Percentiles rank a stretch among this genome's conserved stretches.
These are phyloP conservation scores for Nannobrachium achirus DNA, from an alignment of 2,113 vertebrate genomes.

Conservation along the genomic window DNA sequence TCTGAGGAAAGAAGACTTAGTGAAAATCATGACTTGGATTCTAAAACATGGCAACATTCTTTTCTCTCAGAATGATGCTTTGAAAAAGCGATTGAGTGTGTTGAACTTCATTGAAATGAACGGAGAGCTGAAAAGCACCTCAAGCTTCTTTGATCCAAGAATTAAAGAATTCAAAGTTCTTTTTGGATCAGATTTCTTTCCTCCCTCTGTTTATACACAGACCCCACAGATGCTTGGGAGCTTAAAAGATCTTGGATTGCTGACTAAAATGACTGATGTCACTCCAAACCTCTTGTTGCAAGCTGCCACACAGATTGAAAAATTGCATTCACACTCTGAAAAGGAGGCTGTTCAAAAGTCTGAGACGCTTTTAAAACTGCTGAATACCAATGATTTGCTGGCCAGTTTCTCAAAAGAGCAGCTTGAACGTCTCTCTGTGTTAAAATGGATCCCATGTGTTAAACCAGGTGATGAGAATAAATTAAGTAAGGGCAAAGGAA, in stretches of 20 bases:
- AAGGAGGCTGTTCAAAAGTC: conserved; percentile 62
- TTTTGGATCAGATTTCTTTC: conserved; percentile 78
- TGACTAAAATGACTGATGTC: conserved; percentile 69
- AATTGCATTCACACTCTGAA: conserved; percentile 9
- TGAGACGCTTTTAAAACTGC: conserved; percentile 70
- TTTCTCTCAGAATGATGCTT: conserved; percentile 73
- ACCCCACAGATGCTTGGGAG: conserved; percentile 65
- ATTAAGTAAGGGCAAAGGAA: conserved; percentile 7
- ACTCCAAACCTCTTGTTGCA: conserved; percentile 71
- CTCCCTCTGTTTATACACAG: conserved; percentile 64
- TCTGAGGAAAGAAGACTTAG: conserved; percentile 57
- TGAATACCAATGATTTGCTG: conserved; percentile 75
- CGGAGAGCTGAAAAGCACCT: conserved; percentile 34
- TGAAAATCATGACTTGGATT: conserved; percentile 82
- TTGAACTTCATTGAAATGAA: conserved; percentile 69
- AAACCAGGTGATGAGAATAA: conserved; percentile 25
- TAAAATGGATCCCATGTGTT: conserved; percentile 79
- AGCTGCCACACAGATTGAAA: conserved; percentile 69
- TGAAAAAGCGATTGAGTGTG: conserved; percentile 66
- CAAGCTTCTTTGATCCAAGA: conserved; percentile 77
- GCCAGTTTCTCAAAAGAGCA: conserved; percentile 60
- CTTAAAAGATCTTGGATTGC: conserved; percentile 77
- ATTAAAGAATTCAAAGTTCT: conserved; percentile 71
- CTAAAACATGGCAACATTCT: conserved; percentile 76
- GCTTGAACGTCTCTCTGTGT: conserved; percentile 60